Conservation (phyloP, 2,113 vertebrate species). For the Haemorhous mexicanus region DNA sequence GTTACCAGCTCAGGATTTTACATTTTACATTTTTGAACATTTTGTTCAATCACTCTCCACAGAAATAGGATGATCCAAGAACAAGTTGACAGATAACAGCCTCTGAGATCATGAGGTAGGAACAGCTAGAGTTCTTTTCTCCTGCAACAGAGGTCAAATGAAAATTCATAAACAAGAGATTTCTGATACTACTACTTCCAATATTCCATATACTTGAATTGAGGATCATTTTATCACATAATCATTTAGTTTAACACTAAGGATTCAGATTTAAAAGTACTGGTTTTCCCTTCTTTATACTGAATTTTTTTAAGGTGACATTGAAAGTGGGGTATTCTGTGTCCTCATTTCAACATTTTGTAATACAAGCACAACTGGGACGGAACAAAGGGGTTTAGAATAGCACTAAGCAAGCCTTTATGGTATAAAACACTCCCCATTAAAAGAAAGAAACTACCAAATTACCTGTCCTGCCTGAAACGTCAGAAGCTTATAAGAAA, state of each 20-base stretch:
- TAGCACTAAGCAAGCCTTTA: not conserved
- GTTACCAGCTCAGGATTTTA: conserved; percentile 37
- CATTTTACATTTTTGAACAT: not conserved
- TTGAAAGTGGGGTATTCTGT: not conserved
- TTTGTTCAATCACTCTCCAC: conserved; percentile 25
- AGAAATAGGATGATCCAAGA: conserved; percentile 40
- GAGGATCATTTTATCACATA: not conserved
- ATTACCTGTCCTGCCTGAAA: conserved; percentile 70
- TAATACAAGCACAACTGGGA: not conserved
- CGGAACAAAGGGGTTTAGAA: not conserved
- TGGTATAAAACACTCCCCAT: not conserved
- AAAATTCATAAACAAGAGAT: not conserved
- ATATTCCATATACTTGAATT: not conserved
- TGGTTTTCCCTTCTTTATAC: not conserved
- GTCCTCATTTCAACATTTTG: not conserved
- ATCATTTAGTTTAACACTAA: not conserved
- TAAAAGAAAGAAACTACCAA: not conserved
- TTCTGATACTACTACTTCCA: not conserved
- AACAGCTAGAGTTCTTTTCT: conserved; percentile 41
- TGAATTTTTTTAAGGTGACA: not conserved
- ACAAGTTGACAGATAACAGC: conserved; percentile 6
- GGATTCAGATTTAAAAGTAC: not conserved
- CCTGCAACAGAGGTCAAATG: conserved; percentile 66
- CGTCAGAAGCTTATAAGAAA: conserved; percentile 51
- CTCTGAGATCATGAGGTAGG: conserved; percentile 23